These are phyloP conservation scores for Daubentonia madagascariensis DNA, from an alignment of 2,113 vertebrate genomes.

Conservation along the genomic window DNA sequence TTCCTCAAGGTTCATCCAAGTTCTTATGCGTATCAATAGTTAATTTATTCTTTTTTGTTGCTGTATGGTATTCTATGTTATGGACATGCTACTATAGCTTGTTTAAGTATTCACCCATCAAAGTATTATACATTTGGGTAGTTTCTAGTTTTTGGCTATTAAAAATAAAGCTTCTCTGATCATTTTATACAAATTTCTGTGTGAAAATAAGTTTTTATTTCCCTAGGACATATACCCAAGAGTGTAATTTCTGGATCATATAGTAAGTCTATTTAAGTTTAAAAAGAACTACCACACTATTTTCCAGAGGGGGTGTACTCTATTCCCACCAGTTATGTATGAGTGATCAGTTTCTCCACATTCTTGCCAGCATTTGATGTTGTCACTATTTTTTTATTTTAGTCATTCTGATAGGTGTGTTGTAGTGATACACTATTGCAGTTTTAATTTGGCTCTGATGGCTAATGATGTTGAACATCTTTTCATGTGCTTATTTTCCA, in stretches of 20 bases:
- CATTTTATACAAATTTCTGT: not conserved
- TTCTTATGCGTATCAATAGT: not conserved
- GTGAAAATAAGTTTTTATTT: not conserved
- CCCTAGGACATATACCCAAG: too few relatives aligned
- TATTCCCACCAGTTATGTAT: not conserved
- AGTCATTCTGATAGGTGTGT: not conserved
- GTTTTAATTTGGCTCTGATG: not conserved
- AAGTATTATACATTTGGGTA: not conserved
- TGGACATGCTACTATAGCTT: not conserved
- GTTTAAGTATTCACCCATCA: not conserved
- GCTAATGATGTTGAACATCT: not conserved
- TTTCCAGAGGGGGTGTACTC: not conserved
- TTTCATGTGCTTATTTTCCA: not conserved
- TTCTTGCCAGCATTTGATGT: not conserved
- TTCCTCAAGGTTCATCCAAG: not conserved
- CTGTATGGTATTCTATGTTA: not conserved
- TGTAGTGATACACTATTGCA: not conserved
- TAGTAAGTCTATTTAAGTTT: not conserved
- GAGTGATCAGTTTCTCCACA: not conserved
- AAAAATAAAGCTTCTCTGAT: not conserved
- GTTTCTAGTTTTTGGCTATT: not conserved
- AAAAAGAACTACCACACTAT: not conserved
- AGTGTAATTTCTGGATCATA: not conserved
- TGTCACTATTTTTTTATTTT: not conserved
- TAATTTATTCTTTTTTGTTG: not conserved